These are phyloP conservation scores for Paralvinella palmiformis DNA, from an alignment of 1,140 invertebrate genomes.

Conservation along the genomic window DNA sequence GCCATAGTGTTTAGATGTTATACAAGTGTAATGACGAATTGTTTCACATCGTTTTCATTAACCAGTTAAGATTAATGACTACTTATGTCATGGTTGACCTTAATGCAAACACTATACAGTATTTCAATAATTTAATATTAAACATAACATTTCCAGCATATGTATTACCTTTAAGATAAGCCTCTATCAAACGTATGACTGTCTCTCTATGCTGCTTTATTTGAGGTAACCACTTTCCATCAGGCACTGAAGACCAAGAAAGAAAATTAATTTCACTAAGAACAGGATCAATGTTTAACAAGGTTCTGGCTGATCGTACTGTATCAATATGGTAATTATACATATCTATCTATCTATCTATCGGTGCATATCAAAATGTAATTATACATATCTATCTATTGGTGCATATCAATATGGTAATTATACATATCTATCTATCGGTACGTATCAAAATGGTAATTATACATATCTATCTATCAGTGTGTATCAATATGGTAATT, in stretches of 20 bases:
- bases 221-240: constrained; percentile 56
- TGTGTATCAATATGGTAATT: background rate
- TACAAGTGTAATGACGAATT: too few species aligned
- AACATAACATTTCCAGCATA: too few species aligned
- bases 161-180: constrained; percentile 62
- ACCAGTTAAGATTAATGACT: too few species aligned
- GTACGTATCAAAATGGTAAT: background rate
- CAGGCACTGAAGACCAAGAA: constrained; percentile 23
- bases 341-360: background rate
- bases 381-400: background rate
- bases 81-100: too few species aligned
- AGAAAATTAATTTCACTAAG: background rate
- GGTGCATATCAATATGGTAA: background rate
- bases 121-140: too few species aligned
- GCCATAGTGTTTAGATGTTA: too few species aligned
- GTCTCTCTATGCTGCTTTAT: constrained; percentile 73
- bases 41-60: too few species aligned
- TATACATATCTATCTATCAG: background rate
- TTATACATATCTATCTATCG: background rate
- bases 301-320: background rate
- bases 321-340: background rate
- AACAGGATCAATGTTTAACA: background rate
- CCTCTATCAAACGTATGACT: constrained; percentile 67
- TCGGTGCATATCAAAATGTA: background rate
- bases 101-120: too few species aligned